Conservation (phyloP, 2,888 invertebrate species). For the Dicranocentrus wangi region DNA sequence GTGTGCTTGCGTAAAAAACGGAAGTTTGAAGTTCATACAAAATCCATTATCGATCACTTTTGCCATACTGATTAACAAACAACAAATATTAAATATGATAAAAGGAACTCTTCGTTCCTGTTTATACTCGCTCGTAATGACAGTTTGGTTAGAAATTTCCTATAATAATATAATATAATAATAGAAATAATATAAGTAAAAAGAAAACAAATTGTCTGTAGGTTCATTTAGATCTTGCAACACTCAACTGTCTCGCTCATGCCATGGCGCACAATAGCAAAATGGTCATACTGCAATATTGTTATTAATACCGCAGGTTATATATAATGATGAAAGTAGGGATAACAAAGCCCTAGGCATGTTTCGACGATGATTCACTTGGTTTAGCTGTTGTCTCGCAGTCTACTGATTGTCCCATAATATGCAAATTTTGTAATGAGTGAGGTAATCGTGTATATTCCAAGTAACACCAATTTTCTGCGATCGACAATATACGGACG, state of each 20-base stretch:
- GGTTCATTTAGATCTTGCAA: not conserved
- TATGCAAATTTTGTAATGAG: conserved; percentile 35
- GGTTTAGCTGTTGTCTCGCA: not conserved
- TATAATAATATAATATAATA: too few species aligned
- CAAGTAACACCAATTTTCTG: conserved; percentile 12
- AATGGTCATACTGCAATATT: conserved; percentile 9
- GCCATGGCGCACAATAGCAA: not conserved
- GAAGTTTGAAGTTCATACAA: not conserved
- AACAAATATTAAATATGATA: too few species aligned
- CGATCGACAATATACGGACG: too few species aligned
- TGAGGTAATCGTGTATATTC: not conserved
- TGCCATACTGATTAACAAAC: too few species aligned
- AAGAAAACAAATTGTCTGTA: not conserved
- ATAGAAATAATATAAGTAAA: too few species aligned
- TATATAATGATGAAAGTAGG: conserved; percentile 31
- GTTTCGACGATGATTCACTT: conserved; percentile 24
- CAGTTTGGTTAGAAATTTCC: conserved; percentile 11
- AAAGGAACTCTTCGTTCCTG: not conserved
- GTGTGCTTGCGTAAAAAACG: too few species aligned
- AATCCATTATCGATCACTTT: conserved; percentile 7
- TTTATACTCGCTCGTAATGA: too few species aligned
- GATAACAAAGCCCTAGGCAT: conserved; percentile 12
- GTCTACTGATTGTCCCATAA: conserved; percentile 13
- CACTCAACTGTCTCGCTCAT: not conserved
- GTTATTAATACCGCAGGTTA: not conserved